Evolutionary conservation across 2,888 invertebrate genomes (phyloP).

Genomic region (Acleris literana): DNA sequence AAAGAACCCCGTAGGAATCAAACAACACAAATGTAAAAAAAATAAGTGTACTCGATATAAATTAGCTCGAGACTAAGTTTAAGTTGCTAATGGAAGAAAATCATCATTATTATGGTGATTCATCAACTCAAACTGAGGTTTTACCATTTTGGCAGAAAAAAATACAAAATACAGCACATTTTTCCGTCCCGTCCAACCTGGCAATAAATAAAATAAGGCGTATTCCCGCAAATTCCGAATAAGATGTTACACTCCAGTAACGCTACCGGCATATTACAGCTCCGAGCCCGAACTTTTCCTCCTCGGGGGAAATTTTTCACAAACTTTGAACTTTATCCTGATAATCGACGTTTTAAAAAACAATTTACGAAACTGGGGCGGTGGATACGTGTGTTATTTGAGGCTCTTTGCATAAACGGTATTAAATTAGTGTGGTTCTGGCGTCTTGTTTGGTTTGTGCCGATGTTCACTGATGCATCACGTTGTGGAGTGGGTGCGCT

Average conservation of each 20-base stretch:
- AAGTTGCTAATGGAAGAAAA: too few relatives aligned
- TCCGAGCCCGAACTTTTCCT: constrained; percentile 53
- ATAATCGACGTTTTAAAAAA: constrained; percentile 70
- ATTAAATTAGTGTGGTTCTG: constrained; percentile 11
- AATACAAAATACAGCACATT: not conserved
- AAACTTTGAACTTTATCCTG: constrained; percentile 56
- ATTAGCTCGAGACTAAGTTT: too few relatives aligned
- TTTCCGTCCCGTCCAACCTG: not conserved
- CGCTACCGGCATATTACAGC: constrained; percentile 35
- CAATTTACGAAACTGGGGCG: constrained; percentile 57
- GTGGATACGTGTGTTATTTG: constrained; percentile 35
- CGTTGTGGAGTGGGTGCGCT: not conserved
- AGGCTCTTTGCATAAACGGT: constrained; percentile 39
- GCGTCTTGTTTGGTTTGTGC: not conserved
- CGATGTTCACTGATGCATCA: not conserved
- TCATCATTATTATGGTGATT: too few relatives aligned
- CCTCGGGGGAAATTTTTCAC: constrained; percentile 46
- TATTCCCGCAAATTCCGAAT: constrained; percentile 23
- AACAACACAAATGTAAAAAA: too few relatives aligned
- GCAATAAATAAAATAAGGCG: constrained; percentile 30
- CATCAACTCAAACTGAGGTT: not conserved
- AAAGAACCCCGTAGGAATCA: too few relatives aligned
- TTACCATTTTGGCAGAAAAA: not conserved
- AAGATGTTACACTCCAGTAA: constrained; percentile 30
- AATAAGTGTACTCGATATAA: too few relatives aligned